phyloP scores from a whole-genome alignment of 2,797 vertebrate species.

The Microctenopoma steveboyesi region DNA sequence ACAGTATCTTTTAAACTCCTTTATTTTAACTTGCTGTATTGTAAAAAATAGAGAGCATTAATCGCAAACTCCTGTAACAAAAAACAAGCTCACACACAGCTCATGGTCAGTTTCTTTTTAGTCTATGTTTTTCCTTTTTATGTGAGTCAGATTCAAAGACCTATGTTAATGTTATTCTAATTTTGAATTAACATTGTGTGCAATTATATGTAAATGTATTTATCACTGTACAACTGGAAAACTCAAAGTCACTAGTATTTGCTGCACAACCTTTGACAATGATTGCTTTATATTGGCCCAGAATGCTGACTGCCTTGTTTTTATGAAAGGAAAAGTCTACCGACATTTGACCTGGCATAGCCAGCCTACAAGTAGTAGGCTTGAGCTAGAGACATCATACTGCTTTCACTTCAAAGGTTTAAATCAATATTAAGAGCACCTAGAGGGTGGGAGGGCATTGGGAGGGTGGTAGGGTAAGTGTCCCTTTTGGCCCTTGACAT shows the following conservation, averaged over 20 bases:
- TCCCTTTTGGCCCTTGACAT: constrained; percentile 65
- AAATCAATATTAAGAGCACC: constrained; percentile 62
- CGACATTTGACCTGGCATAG: constrained; percentile 23
- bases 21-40: background rate
- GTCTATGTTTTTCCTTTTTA: constrained; percentile 10
- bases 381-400: constrained; percentile 54
- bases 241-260: background rate
- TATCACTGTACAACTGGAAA: background rate
- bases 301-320: constrained; percentile 4
- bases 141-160: background rate
- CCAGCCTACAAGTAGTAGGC: constrained; percentile 26
- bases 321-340: background rate
- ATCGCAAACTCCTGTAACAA: background rate
- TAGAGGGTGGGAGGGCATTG: constrained; percentile 30
- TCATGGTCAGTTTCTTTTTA: constrained; percentile 6
- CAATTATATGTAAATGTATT: background rate
- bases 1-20: background rate
- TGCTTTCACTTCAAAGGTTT: constrained; percentile 52
- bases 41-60: background rate
- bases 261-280: constrained; percentile 1
- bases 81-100: constrained; percentile 6
- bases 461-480: constrained; percentile 65
- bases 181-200: background rate
- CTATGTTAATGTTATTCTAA: background rate
- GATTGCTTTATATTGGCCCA: background rate